Conservation (phyloP, 2,113 vertebrate genomes). For the Dipodomys ordii region DNA sequence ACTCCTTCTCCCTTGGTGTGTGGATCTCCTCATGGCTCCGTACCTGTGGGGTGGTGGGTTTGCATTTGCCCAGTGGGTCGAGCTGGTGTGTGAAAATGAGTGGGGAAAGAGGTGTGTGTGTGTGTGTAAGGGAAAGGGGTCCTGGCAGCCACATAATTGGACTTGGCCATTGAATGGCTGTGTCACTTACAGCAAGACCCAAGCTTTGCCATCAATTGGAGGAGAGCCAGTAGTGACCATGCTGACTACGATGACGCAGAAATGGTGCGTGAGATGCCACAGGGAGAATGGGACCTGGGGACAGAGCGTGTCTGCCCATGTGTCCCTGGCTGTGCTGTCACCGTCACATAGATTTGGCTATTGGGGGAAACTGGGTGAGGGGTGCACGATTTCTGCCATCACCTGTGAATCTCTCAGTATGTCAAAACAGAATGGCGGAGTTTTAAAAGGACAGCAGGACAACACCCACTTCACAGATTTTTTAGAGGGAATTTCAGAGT, state of each 20-base stretch:
- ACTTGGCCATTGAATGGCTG: too few species aligned
- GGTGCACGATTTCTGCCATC: neutral
- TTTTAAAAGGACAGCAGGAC: neutral
- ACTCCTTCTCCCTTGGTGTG: neutral
- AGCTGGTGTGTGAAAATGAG: neutral
- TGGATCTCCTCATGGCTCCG: neutral
- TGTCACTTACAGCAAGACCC: neutral
- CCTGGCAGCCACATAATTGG: rapidly evolving
- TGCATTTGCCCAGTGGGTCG: neutral
- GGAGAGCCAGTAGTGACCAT: neutral
- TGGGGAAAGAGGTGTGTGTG: too few species aligned
- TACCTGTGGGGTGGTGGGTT: neutral
- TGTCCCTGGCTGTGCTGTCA: rapidly evolving
- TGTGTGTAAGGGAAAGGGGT: too few species aligned
- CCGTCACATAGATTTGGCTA: rapidly evolving
- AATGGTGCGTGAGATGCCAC: rapidly evolving
- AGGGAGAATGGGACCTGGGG: rapidly evolving
- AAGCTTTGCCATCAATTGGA: neutral
- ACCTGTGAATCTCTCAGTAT: neutral
- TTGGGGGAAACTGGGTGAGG: neutral
- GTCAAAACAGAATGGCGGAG: neutral
- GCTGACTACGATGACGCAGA: too few species aligned
- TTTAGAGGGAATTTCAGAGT: neutral
- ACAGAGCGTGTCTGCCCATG: rapidly evolving
- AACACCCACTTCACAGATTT: neutral